A percentile compares a stretch with the other conserved stretches of the same genome.
These are phyloP conservation scores for Lordiphosa stackelbergi DNA, from an alignment of 1,140 invertebrate genomes.

Conservation along the genomic window DNA sequence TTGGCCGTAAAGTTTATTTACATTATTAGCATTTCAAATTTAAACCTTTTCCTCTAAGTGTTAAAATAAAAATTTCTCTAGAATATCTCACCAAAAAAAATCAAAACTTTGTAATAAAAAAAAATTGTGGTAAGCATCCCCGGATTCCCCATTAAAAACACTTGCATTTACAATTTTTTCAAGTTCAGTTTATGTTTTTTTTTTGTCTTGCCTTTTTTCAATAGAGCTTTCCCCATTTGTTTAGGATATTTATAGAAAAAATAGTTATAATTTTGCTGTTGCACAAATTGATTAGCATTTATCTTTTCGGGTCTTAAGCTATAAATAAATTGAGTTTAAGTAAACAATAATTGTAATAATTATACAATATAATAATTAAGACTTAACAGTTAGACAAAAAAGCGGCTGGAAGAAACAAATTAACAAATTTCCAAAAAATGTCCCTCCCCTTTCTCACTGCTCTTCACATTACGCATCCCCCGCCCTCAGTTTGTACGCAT, in stretches of 20 bases:
- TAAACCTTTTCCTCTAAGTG: too few species aligned
- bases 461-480: constrained; percentile 5
- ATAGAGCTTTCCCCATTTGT: constrained; percentile 28
- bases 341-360: constrained; percentile 60
- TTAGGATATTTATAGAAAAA: constrained; percentile 58
- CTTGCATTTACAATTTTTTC: constrained; percentile 6
- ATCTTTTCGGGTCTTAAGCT: constrained; percentile 39
- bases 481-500: constrained; percentile 42
- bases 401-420: constrained; percentile 60
- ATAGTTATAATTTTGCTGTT: constrained; percentile 44
- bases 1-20: too few species aligned
- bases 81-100: too few species aligned
- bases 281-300: constrained; percentile 19
- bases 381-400: constrained; percentile 55
- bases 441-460: constrained; percentile 10
- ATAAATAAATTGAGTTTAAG: constrained; percentile 56
- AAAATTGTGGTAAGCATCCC: too few species aligned
- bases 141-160: neutral
- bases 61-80: too few species aligned
- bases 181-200: constrained; percentile 12
- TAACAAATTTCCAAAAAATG: constrained; percentile 47
- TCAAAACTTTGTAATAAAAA: too few species aligned
- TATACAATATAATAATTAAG: constrained; percentile 60
- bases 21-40: too few species aligned
- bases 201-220: constrained; percentile 8